Base-by-base conservation (phyloP, 2,797 vertebrate genomes). In the Phalanger gymnotis region DNA sequence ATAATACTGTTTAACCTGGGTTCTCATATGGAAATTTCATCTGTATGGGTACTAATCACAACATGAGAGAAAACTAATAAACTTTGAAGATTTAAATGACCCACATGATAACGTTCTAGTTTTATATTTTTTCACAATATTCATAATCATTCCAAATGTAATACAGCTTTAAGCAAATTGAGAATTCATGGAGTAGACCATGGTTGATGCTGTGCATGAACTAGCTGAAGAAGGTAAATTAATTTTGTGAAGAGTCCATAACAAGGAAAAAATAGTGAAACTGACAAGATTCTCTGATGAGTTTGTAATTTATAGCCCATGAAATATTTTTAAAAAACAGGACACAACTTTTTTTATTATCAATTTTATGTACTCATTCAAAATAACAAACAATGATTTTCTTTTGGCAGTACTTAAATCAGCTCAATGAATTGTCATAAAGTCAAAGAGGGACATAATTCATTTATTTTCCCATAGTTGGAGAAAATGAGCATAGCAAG, bases 1-100 rank as follows among this genome's bases (percentile, higher is more conserved):
- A 90, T 93, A 61, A 61, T 56, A 54, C 54, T 87, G 12, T 90
- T 95, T 56, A 87, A 25, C 4, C 93, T 10, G 34, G 61, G 1
- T 92, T 90, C 73, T n/a, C 10, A 2, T n/a, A 61, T 95, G 94
- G 9, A 95, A n/a, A 95, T 95, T 58, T 94, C 31, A 92, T 94
- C 10, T 89, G 27, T 91, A 93, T 54, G 56, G 73, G n/a, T 0
- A 55, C 30, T 95, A 61, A 95, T 57, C 5, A 22, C 61, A 56
- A 93, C 96, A 61, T 5, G 92, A 94, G 40, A 9, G 40, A 96
- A 93, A 90, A 28, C 13, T 73, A 22, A 54, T 61, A n/a, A 81
- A 28, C 52, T 81, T 56, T 90, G 54, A 94, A 96, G 56, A 3
- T 92, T 90, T 47, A 16, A 81, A 40, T 93, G 66, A 0, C 87